A percentile compares a stretch with the other conserved stretches of the same genome.
Conservation (phyloP, 1,140 invertebrate species). For the Apis cerana region DNA sequence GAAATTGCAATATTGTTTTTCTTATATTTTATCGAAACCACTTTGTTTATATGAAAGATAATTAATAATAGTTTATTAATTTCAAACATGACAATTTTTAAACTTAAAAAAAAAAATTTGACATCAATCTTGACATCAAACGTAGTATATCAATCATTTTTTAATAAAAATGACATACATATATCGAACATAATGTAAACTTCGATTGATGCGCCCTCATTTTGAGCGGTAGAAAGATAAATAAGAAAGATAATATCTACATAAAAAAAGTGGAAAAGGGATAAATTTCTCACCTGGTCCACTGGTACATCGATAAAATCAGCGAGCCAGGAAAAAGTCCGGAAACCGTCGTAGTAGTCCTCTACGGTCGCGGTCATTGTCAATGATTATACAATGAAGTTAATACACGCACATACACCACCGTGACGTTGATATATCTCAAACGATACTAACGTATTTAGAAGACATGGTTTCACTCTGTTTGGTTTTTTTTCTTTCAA, state of each 20-base stretch:
- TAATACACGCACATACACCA: conserved; percentile 16
- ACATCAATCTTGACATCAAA: background rate
- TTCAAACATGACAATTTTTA: background rate
- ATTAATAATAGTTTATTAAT: background rate
- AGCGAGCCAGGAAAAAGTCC: conserved; percentile 83
- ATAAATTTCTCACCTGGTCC: conserved; percentile 81
- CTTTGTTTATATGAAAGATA: background rate
- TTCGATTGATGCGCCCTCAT: conserved; percentile 34
- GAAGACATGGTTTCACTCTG: background rate
- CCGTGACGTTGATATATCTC: background rate
- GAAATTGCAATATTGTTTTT: background rate
- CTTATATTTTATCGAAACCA: background rate
- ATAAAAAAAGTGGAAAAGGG: conserved; percentile 2
- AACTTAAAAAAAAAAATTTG: conserved; percentile 7
- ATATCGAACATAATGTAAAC: background rate
- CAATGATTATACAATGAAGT: conserved; percentile 28
- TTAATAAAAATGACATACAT: background rate
- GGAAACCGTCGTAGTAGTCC: conserved; percentile 82
- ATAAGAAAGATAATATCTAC: background rate
- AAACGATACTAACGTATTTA: background rate
- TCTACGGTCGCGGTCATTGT: conserved; percentile 67
- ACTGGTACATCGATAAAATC: conserved; percentile 83
- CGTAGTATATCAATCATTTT: background rate
- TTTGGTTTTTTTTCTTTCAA: background rate
- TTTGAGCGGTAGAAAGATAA: conserved; percentile 5